A percentile compares a stretch with the other conserved stretches of the same genome.
phyloP scores from a whole-genome alignment of 2,888 invertebrate genomes.

The Pocota personata region DNA sequence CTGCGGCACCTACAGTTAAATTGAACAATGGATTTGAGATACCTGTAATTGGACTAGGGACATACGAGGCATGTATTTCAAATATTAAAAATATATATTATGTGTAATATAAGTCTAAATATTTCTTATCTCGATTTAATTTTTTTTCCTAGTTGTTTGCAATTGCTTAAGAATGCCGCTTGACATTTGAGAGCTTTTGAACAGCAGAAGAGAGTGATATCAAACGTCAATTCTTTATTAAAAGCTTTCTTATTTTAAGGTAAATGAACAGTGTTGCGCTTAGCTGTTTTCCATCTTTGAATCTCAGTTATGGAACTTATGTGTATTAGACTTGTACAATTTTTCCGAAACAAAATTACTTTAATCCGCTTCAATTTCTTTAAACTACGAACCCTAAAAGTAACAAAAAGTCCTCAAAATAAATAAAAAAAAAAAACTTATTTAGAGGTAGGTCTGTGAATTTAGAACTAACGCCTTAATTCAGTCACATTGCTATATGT shows the following conservation, averaged over 20 bases:
- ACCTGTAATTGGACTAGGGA: slow-evolving; percentile 88
- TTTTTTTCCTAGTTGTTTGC: not conserved
- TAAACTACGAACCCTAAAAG: too few relatives aligned
- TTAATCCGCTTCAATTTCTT: too few relatives aligned
- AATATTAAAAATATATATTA: not conserved
- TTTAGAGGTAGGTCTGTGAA: too few relatives aligned
- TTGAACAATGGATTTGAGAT: slow-evolving; percentile 85
- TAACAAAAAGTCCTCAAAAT: too few relatives aligned
- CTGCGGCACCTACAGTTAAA: slow-evolving; percentile 83
- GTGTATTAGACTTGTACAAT: too few relatives aligned
- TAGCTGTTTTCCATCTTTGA: too few relatives aligned
- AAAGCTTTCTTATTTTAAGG: slow-evolving; percentile 8
- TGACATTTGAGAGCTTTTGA: not conserved
- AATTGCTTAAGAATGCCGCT: not conserved
- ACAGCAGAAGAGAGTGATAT: not conserved
- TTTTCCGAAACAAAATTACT: too few relatives aligned
- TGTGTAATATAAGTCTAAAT: not conserved
- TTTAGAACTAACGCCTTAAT: too few relatives aligned
- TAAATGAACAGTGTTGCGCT: not conserved
- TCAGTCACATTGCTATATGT: too few relatives aligned
- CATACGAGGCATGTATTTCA: slow-evolving; percentile 86
- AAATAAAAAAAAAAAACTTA: too few relatives aligned
- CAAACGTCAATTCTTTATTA: not conserved
- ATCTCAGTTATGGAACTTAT: too few relatives aligned
- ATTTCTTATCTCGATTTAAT: not conserved